Base-by-base conservation (phyloP, 2,888 invertebrate species). In the Eupithecia centaureata region DNA sequence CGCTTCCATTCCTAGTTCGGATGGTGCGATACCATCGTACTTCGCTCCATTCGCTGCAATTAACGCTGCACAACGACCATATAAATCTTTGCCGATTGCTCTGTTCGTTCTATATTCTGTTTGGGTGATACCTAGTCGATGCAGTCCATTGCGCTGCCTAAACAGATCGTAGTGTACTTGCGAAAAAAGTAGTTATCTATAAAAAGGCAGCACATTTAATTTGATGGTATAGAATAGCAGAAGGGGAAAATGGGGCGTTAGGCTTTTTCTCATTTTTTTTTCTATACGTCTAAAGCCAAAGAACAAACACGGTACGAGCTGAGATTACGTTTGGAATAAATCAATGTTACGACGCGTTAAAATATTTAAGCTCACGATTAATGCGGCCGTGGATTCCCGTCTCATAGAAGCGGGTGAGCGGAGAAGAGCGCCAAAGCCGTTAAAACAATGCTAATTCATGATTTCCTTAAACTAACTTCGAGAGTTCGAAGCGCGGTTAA, bases 271-370 rank as follows among this genome's bases (percentile, higher is more conserved):
- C 90, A 90, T 92, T 91, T 91, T 90, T 85, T 86, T 88, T 22
- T 5, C 87, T 89, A 90, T 90, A 91, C 89, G 88, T 91, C 90
- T 89, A 82, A 83, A 91, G 91, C 88, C 90, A 84, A 84, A 87
- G 88, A 89, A 92, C 92, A 92, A 93, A 93, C 92, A 93, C 89
- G 87, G 91, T 90, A 85, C 89, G 88, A 87, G 89, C 86, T 84
- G 85, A 90, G 92, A 92, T 92, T 92, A 92, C 86, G 87, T 84
- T 86, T 77, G 82, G 88, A 90, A 93, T 92, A 93, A 93, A 93
- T 93, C 92, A 92, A 92, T 92, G 92, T 91, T 92, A 89, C 91
- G 89, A 90, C 90, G 92, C 90, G 92, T 92, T 92, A 91, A 92
- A 93, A 92, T 92, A 91, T 93, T 92, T 91, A 92, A 92, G 90